phyloP scores from a whole-genome alignment of 2,888 invertebrate species.

The Sinotaia quadrata region DNA sequence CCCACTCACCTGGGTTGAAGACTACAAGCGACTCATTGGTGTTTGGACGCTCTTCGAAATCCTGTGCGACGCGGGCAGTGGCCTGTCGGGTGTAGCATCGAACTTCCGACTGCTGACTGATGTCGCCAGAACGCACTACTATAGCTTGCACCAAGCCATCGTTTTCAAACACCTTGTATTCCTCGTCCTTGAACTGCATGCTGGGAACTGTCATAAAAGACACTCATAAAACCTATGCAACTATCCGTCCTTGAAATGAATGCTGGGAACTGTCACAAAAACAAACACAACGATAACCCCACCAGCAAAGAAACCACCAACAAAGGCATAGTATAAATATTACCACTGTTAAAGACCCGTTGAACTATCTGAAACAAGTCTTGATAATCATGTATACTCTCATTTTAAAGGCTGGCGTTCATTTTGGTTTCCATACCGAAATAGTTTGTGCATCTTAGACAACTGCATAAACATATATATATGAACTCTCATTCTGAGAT shows the following conservation, averaged over 20 bases:
- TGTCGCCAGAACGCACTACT: conserved; percentile 67
- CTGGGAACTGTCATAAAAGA: conserved; percentile 61
- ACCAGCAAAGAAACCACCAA: not conserved
- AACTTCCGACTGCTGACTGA: conserved; percentile 63
- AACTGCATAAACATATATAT: too few relatives aligned
- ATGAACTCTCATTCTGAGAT: too few relatives aligned
- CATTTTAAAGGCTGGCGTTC: too few relatives aligned
- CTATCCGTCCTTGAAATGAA: not conserved
- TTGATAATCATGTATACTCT: too few relatives aligned
- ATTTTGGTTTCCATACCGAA: too few relatives aligned
- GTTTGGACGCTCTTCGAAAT: conserved; percentile 68
- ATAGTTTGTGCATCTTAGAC: too few relatives aligned
- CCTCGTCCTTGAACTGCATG: conserved; percentile 65
- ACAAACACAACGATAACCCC: not conserved
- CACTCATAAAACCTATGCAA: too few relatives aligned
- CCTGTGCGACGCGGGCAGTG: conserved; percentile 61
- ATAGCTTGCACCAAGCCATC: conserved; percentile 61
- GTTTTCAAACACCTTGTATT: conserved; percentile 63
- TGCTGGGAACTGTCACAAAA: not conserved
- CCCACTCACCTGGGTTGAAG: conserved; percentile 65
- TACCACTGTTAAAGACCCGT: too few relatives aligned
- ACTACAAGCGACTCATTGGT: conserved; percentile 64
- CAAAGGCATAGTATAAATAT: not conserved
- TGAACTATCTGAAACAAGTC: too few relatives aligned
- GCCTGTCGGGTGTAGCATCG: conserved; percentile 70